These are phyloP conservation scores for Callipepla squamata DNA, from an alignment of 2,113 vertebrate genomes.

Conservation along the genomic window DNA sequence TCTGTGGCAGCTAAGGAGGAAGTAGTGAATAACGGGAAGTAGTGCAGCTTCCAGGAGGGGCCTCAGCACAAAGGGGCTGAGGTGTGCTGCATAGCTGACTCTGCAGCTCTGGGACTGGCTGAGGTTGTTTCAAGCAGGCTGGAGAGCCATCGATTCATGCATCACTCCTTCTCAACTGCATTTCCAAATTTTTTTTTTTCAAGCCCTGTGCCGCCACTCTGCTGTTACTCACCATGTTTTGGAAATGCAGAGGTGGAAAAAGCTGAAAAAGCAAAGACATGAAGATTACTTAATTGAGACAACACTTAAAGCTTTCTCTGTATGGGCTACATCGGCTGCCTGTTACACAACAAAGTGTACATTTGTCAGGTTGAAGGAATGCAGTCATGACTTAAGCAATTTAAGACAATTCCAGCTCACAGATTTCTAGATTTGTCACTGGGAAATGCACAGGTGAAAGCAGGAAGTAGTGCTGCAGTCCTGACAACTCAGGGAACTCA, in stretches of 20 bases:
- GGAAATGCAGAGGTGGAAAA: neutral
- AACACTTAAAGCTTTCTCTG: neutral
- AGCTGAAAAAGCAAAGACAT: neutral
- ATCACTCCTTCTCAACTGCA: neutral
- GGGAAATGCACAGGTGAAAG: neutral
- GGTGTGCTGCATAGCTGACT: neutral
- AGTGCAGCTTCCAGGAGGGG: neutral
- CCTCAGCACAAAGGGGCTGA: neutral
- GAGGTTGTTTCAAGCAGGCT: neutral
- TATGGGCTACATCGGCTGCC: neutral
- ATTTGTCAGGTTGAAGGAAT: neutral
- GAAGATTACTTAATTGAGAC: neutral
- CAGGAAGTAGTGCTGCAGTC: neutral
- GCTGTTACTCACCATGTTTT: neutral
- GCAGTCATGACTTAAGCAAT: neutral
- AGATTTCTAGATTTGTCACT: neutral
- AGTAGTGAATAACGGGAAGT: neutral
- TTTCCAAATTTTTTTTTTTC: neutral
- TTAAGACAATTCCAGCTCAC: neutral
- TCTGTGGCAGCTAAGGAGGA: fast-evolving
- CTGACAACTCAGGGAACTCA: neutral
- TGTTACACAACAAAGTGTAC: neutral
- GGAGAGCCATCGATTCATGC: neutral
- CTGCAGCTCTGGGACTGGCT: neutral
- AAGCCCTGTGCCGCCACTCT: neutral